A percentile compares a stretch with the other conserved stretches of the same genome.
Evolutionary conservation across 2,797 vertebrate species (phyloP).

Genomic region (Psittacula derbiana): DNA sequence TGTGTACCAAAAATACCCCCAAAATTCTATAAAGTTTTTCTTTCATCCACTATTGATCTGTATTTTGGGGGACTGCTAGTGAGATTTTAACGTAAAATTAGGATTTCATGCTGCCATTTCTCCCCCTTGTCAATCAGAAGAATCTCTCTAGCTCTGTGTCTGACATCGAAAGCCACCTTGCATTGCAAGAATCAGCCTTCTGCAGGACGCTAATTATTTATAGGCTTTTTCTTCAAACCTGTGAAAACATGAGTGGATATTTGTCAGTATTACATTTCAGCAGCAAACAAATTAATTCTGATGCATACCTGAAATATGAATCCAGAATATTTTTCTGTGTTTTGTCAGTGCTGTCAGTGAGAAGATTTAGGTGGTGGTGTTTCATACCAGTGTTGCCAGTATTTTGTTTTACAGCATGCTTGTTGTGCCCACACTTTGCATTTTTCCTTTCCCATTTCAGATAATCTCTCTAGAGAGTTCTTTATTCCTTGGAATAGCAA

Average conservation of each 20-base stretch:
- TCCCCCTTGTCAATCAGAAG: neutral
- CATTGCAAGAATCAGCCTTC: neutral
- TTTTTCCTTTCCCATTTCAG: neutral
- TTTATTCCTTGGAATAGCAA: neutral
- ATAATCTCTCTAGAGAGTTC: neutral
- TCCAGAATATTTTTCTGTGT: neutral
- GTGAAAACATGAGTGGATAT: neutral
- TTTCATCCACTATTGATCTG: neutral
- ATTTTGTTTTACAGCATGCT: neutral
- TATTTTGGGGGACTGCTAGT: neutral
- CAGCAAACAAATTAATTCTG: neutral
- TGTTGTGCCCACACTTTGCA: neutral
- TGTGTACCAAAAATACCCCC: neutral
- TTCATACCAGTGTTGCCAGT: neutral
- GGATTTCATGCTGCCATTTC: neutral
- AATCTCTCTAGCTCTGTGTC: neutral
- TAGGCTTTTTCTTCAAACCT: neutral
- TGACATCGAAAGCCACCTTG: neutral
- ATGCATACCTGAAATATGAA: neutral
- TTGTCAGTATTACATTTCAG: neutral
- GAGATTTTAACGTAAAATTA: neutral
- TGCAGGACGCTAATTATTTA: neutral
- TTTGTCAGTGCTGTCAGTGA: neutral
- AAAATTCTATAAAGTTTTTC: neutral
- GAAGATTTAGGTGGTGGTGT: neutral